Evolutionary conservation across 2,113 vertebrate genomes (phyloP).

Genomic region (Hippocampus zosterae): DNA sequence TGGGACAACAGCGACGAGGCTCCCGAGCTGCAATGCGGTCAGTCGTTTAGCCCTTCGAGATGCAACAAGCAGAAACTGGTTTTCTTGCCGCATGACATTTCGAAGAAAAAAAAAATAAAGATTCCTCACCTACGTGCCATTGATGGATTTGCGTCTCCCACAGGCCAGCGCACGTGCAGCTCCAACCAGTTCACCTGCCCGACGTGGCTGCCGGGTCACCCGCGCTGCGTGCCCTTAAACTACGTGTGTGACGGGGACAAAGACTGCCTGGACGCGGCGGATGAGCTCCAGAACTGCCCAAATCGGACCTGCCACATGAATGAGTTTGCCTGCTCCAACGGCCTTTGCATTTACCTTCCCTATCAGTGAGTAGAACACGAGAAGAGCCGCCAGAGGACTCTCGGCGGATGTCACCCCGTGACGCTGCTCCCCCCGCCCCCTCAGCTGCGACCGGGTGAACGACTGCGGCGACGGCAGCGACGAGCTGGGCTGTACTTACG

Average conservation of each 20-base stretch:
- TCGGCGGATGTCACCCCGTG: too few relatives aligned
- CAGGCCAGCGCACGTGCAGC: conserved; percentile 77
- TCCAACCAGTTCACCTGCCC: conserved; percentile 85
- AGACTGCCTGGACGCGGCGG: conserved; percentile 77
- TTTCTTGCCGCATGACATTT: too few relatives aligned
- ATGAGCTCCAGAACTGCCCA: conserved; percentile 70
- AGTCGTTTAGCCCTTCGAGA: conserved; percentile 15
- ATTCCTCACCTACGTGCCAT: too few relatives aligned
- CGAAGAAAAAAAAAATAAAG: too few relatives aligned
- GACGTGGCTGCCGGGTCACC: conserved; percentile 71
- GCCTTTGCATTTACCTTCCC: conserved; percentile 55
- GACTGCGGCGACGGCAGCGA: conserved; percentile 83
- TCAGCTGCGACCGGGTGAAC: conserved; percentile 66
- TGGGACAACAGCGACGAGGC: conserved; percentile 91
- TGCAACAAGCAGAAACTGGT: too few relatives aligned
- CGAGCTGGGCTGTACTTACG: conserved; percentile 77
- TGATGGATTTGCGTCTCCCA: not conserved
- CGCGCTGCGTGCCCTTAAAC: conserved; percentile 76
- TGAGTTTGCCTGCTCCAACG: conserved; percentile 67
- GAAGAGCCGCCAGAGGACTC: too few relatives aligned
- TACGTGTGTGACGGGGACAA: conserved; percentile 86
- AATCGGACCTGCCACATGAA: conserved; percentile 68
- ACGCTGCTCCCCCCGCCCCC: not conserved
- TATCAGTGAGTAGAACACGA: conserved; percentile 47
- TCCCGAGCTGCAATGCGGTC: conserved; percentile 71